These are phyloP conservation scores for Rousettus leschenaultii DNA, from an alignment of 2,113 vertebrate genomes.

Conservation along the genomic window DNA sequence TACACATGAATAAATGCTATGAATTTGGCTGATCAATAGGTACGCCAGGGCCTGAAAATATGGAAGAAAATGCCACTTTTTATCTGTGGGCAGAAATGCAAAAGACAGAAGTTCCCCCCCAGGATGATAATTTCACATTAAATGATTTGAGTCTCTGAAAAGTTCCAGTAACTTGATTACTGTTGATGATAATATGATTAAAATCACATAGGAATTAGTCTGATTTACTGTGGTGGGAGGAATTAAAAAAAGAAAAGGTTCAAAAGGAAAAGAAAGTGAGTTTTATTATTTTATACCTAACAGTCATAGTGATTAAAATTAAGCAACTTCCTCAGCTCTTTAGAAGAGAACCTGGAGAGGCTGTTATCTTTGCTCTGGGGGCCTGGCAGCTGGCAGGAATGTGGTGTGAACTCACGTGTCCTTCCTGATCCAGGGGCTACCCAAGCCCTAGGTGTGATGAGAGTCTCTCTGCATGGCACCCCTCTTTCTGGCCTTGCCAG, in stretches of 20 bases:
- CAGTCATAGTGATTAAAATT: slow-evolving; percentile 30
- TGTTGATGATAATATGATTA: not conserved
- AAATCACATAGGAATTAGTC: not conserved
- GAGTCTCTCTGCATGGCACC: not conserved
- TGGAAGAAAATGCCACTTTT: not conserved
- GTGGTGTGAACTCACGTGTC: not conserved
- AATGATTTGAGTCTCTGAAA: not conserved
- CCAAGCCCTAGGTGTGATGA: not conserved
- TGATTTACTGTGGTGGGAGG: not conserved
- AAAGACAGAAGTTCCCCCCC: not conserved
- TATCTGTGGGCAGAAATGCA: not conserved
- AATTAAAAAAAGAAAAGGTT: not conserved
- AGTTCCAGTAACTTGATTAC: not conserved
- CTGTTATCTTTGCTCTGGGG: not conserved
- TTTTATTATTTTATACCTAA: not conserved
- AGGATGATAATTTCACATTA: not conserved
- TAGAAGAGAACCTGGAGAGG: not conserved
- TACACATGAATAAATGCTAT: not conserved
- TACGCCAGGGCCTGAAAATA: not conserved
- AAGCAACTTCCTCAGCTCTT: not conserved
- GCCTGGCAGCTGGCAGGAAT: not conserved
- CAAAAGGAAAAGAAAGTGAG: not conserved
- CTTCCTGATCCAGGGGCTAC: not conserved
- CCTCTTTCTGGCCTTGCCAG: not conserved
- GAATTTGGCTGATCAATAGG: not conserved